Evolutionary conservation across 2,797 vertebrate genomes (phyloP), one percentile per base, ranked within the genome.

Genomic region (Alca torda): DNA sequence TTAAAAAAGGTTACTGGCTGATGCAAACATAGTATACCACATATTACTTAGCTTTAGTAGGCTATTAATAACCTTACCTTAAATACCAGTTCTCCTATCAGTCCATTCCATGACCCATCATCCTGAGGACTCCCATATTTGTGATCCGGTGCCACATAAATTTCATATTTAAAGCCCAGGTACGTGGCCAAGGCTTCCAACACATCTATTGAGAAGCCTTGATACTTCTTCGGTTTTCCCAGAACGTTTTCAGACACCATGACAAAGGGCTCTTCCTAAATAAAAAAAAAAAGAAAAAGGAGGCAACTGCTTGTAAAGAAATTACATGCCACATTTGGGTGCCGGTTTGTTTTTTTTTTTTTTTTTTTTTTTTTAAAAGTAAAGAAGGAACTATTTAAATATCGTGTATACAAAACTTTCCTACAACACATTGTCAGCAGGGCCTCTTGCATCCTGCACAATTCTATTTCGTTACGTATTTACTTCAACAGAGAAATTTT

Each of bases 241-340:
- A 99, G 96, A 74, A 99, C 99, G 63, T 99, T 99, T 98, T 99
- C 99, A 28, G 99, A 99, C 72, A 99, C 99, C 99, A 99, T 99
- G 87, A 99, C 99, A 89, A 99, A 99, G 20, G 99, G 99, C 96
- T 99, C 99, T 98, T 99, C 99, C 99, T 99, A 95, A 39, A 98
- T 0, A 94, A 95, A 69, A n/a, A n/a, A 45, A 96, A 84, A 67
- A 94, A 95, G 64, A n/a, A 45, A 96, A 84, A 93, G 37, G 37
- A 90, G 5, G 69, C 45, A 76, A 39, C 43, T 15, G 77, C 86
- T 89, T 92, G 65, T 37, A 96, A 83, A 87, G 50, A 4, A 89
- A 76, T 18, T 7, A 63, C 7, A 37, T 39, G 35, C 12, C 19
- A 6, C 4, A 8, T 25, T 77, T 41, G 33, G 11, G 10, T 51